Evolutionary conservation across 2,113 vertebrate genomes (phyloP), one percentile per base, ranked within the genome.

Genomic region (Labrus mixtus): DNA sequence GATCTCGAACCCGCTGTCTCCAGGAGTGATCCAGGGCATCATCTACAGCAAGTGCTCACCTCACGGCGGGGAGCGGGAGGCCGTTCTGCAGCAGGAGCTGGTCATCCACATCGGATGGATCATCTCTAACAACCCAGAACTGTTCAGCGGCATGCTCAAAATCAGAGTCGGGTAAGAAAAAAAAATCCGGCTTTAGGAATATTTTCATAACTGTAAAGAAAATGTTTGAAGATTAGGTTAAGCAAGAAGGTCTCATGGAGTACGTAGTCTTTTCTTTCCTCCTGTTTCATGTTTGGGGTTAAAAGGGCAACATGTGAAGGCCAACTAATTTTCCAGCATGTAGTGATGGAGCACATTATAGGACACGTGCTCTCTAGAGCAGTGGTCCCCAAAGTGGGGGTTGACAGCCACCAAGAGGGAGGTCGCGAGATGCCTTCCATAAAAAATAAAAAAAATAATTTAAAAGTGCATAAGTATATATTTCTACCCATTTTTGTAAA

Each of bases 21-120:
- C 98, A 0, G 94, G 90, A 58, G 96, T 97, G 79, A 99, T 99
- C 92, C 97, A 98, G 90, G 94, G 95, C 86, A 98, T 99, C 63
- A 95, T 99, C 87, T 99, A 98, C 90, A 94, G 94, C 78, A 97
- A 95, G 87, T 98, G 97, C 86, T 91, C 90, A 33, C 93, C 95
- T 4, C 93, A 94, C 0, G 98, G 90, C 0, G 90, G 96, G 17
- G 96, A 98, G 90, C 92, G 95, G 17, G 98, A 98, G 87, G 97
- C 98, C 0, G 98, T 98, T 64, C 92, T 99, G 59, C 97, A 99
- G 88, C 97, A 99, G 85, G 98, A 99, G 56, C 95, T 99, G 68
- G 97, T 99, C 91, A 99, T 99, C 87, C 98, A 98, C 16, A 96
- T 99, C 54, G 98, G 98, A 79, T 99, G 97, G 97, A 97, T 98